Evolutionary conservation across 2,113 vertebrate genomes (phyloP).

Genomic region (Rostratula benghalensis): DNA sequence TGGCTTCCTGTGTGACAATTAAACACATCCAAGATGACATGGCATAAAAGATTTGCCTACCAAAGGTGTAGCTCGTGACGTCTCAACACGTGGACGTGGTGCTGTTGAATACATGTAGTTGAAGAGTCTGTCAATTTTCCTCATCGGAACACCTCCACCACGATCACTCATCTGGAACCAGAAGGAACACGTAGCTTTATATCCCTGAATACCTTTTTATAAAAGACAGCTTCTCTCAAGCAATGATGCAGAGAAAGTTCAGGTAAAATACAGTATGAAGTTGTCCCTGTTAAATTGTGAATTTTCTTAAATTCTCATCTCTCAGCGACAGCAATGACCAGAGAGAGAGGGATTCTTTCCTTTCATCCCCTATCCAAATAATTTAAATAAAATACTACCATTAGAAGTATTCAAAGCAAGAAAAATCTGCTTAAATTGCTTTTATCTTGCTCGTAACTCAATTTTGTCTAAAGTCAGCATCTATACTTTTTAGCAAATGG

Average conservation of each 20-base stretch:
- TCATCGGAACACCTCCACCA: constrained; percentile 92
- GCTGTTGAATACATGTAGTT: constrained; percentile 98
- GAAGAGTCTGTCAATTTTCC: constrained; percentile 94
- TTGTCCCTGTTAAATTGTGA: neutral
- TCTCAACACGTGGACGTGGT: constrained; percentile 86
- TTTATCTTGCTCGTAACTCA: neutral
- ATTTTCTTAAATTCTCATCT: neutral
- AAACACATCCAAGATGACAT: neutral
- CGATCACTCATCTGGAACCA: constrained; percentile 88
- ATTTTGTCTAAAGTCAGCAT: neutral
- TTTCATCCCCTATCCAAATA: neutral
- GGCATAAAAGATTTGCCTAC: constrained; percentile 68
- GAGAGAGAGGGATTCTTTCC: neutral
- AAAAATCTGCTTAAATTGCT: neutral
- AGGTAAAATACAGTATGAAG: neutral
- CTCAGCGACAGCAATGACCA: neutral
- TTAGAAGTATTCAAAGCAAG: neutral
- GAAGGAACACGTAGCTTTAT: neutral
- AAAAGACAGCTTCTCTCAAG: neutral
- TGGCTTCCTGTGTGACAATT: neutral
- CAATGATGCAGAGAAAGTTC: neutral
- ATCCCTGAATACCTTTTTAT: neutral
- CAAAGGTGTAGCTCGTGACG: constrained; percentile 86
- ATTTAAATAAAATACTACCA: neutral
- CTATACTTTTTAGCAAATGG: neutral